These are phyloP conservation scores for Catostomus latipinnis DNA, from an alignment of 2,797 vertebrate genomes.

Conservation along the genomic window DNA sequence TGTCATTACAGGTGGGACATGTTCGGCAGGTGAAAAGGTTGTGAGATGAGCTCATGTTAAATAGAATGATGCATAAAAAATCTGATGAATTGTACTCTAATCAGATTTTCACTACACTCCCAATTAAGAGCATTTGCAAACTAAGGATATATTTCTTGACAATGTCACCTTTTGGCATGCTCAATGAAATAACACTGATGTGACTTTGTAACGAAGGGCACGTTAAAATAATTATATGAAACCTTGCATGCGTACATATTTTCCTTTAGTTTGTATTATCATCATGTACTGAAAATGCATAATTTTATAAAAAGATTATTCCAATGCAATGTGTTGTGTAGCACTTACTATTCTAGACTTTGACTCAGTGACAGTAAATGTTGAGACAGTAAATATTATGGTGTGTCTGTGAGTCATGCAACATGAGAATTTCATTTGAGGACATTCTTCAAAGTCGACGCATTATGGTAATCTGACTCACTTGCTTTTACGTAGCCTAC, in stretches of 20 bases:
- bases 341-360: background rate
- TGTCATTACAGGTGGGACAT: slow-evolving; percentile 15
- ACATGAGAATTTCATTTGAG: slow-evolving; percentile 42
- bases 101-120: background rate
- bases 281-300: no score
- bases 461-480: slow-evolving; percentile 59
- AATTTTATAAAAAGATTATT: background rate
- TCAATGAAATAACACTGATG: background rate
- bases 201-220: background rate
- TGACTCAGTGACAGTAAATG: background rate
- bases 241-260: background rate
- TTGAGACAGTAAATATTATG: background rate
- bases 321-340: background rate
- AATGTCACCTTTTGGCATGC: background rate
- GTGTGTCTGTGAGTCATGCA: slow-evolving; percentile 50
- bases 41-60: background rate
- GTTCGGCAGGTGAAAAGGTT: slow-evolving; percentile 7
- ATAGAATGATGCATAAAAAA: background rate
- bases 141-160: background rate
- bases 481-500: background rate
- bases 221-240: background rate
- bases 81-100: background rate
- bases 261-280: background rate
- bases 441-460: slow-evolving; percentile 44
- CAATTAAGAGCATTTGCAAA: background rate